These are phyloP conservation scores for Panurus biarmicus DNA, from an alignment of 2,113 vertebrate genomes.

Conservation along the genomic window DNA sequence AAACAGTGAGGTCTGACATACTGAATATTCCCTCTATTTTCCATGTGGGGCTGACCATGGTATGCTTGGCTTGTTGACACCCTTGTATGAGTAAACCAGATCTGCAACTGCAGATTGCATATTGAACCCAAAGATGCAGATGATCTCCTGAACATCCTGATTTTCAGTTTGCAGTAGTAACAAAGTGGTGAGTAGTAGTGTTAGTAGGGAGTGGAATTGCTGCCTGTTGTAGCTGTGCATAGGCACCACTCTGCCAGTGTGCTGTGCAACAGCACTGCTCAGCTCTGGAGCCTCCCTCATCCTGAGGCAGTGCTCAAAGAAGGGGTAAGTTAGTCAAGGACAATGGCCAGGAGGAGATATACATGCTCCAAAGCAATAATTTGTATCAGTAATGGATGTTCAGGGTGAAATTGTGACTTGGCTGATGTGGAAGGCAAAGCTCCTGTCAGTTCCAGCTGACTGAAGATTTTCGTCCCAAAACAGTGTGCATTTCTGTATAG, in stretches of 20 bases:
- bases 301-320: not conserved
- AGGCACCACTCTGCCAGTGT: not conserved
- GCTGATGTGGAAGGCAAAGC: not conserved
- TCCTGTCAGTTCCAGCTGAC: not conserved
- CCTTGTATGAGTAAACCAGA: not conserved
- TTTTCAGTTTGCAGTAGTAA: not conserved
- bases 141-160: not conserved
- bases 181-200: not conserved
- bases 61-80: not conserved
- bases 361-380: fast-evolving
- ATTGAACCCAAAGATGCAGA: not conserved
- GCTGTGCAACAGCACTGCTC: not conserved
- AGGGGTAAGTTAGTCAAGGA: not conserved
- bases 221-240: not conserved
- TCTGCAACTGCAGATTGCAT: not conserved
- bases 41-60: not conserved
- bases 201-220: not conserved
- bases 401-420: not conserved
- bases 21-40: not conserved
- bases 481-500: not conserved
- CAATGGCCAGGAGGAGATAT: not conserved
- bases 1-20: not conserved
- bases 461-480: not conserved
- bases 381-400: not conserved
- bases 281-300: not conserved